These are phyloP conservation scores for Scomber scombrus DNA, from an alignment of 2,113 vertebrate genomes.

Conservation along the genomic window DNA sequence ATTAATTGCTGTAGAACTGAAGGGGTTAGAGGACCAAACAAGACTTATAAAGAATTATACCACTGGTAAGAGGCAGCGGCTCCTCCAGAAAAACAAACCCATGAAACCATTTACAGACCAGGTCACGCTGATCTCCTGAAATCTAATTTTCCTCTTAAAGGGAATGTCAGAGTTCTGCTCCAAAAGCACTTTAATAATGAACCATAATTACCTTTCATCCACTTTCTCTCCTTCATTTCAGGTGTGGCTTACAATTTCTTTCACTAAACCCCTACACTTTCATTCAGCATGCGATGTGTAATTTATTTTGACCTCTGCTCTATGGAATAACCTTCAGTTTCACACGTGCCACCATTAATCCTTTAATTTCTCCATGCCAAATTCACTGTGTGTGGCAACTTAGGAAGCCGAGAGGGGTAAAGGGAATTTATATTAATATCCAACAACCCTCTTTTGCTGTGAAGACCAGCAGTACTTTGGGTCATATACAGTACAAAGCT, in stretches of 20 bases:
- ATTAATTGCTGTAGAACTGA: conserved; percentile 35
- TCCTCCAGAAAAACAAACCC: conserved; percentile 34
- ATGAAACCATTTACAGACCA: conserved; percentile 47
- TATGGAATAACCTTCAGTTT: conserved; percentile 55
- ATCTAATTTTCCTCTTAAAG: conserved; percentile 59
- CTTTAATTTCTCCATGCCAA: conserved; percentile 18
- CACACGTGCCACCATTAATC: conserved; percentile 50
- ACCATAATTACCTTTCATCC: conserved; percentile 69
- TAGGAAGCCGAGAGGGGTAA: background rate
- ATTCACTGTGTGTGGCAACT: background rate
- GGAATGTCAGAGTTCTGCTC: conserved; percentile 59
- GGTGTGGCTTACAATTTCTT: conserved; percentile 47
- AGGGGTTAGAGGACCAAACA: conserved; percentile 15
- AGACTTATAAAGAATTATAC: background rate
- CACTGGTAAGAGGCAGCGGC: background rate
- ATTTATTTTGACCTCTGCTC: conserved; percentile 66
- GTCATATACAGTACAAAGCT: background rate
- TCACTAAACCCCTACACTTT: conserved; percentile 47
- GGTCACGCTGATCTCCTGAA: conserved; percentile 45
- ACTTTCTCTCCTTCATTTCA: conserved; percentile 50
- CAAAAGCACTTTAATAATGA: conserved; percentile 66
- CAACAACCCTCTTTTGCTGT: conserved; percentile 8
- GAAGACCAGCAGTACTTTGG: background rate
- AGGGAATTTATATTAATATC: conserved; percentile 26
- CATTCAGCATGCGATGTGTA: conserved; percentile 45